Conservation (phyloP, 2,888 invertebrate species). For the Allolobophora icterica region DNA sequence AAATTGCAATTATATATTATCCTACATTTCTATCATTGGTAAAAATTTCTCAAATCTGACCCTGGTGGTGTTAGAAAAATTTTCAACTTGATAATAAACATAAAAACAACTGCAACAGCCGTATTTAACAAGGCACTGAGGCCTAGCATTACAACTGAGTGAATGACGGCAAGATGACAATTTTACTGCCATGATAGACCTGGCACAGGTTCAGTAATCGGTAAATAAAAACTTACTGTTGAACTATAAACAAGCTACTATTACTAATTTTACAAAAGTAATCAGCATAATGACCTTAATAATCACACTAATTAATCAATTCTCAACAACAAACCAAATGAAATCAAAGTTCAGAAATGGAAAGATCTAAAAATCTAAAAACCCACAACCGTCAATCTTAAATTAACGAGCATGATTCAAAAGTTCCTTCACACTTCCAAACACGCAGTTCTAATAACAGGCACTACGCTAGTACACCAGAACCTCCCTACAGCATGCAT, state of each 20-base stretch:
- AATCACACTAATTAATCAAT: conserved; percentile 8
- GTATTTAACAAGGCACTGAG: too few relatives aligned
- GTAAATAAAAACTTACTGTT: background rate
- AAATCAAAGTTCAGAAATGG: background rate
- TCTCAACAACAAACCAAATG: background rate
- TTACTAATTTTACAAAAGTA: background rate
- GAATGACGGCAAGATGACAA: background rate
- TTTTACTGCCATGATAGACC: background rate
- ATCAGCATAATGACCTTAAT: background rate
- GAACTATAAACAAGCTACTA: background rate
- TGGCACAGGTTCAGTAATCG: background rate
- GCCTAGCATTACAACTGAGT: background rate
- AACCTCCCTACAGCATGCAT: background rate
- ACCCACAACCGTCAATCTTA: background rate
- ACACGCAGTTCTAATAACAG: background rate
- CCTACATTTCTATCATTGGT: background rate
- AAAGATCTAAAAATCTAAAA: background rate
- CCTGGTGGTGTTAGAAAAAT: background rate
- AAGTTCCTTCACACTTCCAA: background rate
- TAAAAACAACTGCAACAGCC: background rate
- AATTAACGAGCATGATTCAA: background rate
- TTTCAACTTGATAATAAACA: background rate
- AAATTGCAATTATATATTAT: background rate
- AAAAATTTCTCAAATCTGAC: background rate
- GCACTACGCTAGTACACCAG: background rate